Base-by-base conservation (phyloP, 1,140 invertebrate species). In the Calephelis virginiensis region DNA sequence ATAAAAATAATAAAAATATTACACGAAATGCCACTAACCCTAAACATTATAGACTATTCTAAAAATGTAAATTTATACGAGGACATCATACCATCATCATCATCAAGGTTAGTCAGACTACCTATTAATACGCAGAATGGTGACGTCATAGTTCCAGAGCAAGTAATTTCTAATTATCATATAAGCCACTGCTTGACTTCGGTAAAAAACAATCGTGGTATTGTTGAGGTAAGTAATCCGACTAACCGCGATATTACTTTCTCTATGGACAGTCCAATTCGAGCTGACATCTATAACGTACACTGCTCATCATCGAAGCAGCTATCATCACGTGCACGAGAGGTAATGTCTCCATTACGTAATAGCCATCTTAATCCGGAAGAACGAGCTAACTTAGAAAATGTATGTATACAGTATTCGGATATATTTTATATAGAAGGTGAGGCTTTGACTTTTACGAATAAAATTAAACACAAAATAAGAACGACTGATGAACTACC, bases 231-330 rank as follows among this genome's bases (percentile, higher is more conserved):
- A 40, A 40, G 40, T 40, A 40, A 40, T 40, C 40, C 40, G 0
- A 40, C 40, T 40, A 40, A 40, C 56, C 67, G 67, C 45, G 67
- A 73, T 60, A 40, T 70, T 43, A 43, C 68, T 43, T 73, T 73
- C 61, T 73, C 72, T 12, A 67, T 67, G 67, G 71, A 69, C n/a
- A 45, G 56, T 38, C 67, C 71, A n/a, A 63, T 66, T 28, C 17
- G 43, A 10, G 71, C 67, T 14, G 61, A 70, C 28, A n/a, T 69
- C 47, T 71, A 64, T 66, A 75, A 69, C 56, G 13, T 56, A 7
- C 13, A 56, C 9, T 56, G 50, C 28, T 17, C 12, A 17, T 9
- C 7, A 17, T 8, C 50, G 5, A 28, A 56, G 10, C 13, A 17
- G 13, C 28, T 56, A 11, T 56, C 50, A 56, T 8, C 11, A 13